phyloP scores from a whole-genome alignment of 2,888 invertebrate species.

The Drosophila rellima region DNA sequence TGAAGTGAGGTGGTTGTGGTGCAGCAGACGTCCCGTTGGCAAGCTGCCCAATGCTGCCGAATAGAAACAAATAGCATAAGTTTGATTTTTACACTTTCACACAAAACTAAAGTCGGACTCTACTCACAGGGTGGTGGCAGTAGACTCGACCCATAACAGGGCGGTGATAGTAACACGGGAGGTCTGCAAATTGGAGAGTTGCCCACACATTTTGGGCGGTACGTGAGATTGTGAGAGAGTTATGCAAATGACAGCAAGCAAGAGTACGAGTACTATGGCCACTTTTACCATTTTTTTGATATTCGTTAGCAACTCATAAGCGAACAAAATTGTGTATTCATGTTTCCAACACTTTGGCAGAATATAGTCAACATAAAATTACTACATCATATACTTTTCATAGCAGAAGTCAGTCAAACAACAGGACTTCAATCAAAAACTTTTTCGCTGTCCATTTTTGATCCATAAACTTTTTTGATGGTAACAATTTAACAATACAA shows the following conservation, averaged over 20 bases:
- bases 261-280: not conserved
- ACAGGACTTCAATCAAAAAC: too few relatives aligned
- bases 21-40: slow-evolving; percentile 84
- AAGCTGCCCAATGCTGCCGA: slow-evolving; percentile 79
- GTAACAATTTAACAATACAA: not conserved
- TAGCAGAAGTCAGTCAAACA: not conserved
- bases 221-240: slow-evolving; percentile 24
- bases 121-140: slow-evolving; percentile 87
- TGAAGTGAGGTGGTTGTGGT: slow-evolving; percentile 84
- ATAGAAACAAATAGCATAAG: slow-evolving; percentile 29
- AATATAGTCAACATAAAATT: not conserved
- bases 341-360: not conserved
- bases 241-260: slow-evolving; percentile 75
- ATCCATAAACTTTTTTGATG: too few relatives aligned
- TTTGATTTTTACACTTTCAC: slow-evolving; percentile 20
- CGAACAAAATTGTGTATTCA: not conserved
- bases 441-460: too few relatives aligned
- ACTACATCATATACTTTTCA: not conserved
- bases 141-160: slow-evolving; percentile 88
- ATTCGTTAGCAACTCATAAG: not conserved
- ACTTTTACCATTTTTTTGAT: not conserved
- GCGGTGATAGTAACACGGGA: slow-evolving; percentile 91
- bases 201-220: slow-evolving; percentile 28
- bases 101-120: slow-evolving; percentile 9
- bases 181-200: slow-evolving; percentile 88